A percentile compares a stretch with the other conserved stretches of the same genome.
These are phyloP conservation scores for Brachionus paranguensis DNA, from an alignment of 1,140 invertebrate genomes.

Conservation along the genomic window DNA sequence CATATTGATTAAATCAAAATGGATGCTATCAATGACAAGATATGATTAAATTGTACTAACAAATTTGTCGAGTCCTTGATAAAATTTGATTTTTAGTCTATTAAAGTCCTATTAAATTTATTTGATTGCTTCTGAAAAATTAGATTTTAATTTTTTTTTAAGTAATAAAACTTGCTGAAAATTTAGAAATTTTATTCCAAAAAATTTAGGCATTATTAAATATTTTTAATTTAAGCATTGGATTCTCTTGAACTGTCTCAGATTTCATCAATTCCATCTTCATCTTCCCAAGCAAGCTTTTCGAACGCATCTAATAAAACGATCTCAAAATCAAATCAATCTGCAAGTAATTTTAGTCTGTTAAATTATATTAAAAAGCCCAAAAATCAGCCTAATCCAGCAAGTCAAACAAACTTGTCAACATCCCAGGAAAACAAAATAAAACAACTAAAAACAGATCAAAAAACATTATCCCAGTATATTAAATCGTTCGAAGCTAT, in stretches of 20 bases:
- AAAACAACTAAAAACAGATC: slow-evolving; percentile 46
- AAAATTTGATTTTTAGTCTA: too few species aligned
- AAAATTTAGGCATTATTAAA: background rate
- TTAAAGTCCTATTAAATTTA: too few species aligned
- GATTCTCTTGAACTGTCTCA: background rate
- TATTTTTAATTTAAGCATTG: background rate
- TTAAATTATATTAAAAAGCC: background rate
- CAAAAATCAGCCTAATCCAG: background rate
- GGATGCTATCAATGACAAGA: too few species aligned
- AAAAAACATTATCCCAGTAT: slow-evolving; percentile 66
- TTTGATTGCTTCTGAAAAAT: too few species aligned
- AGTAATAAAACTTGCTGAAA: too few species aligned
- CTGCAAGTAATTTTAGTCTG: background rate
- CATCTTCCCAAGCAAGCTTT: background rate
- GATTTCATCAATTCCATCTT: background rate
- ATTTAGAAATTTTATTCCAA: too few species aligned
- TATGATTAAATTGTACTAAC: too few species aligned
- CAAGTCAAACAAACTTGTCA: background rate
- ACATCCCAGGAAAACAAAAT: background rate
- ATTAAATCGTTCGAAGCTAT: slow-evolving; percentile 81
- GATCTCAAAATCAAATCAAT: background rate
- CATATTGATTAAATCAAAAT: too few species aligned
- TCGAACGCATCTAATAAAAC: background rate
- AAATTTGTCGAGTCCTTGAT: too few species aligned
- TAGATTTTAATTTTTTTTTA: too few species aligned